Base-by-base conservation (phyloP, 2,797 vertebrate genomes). In the Hoplostethus atlanticus region DNA sequence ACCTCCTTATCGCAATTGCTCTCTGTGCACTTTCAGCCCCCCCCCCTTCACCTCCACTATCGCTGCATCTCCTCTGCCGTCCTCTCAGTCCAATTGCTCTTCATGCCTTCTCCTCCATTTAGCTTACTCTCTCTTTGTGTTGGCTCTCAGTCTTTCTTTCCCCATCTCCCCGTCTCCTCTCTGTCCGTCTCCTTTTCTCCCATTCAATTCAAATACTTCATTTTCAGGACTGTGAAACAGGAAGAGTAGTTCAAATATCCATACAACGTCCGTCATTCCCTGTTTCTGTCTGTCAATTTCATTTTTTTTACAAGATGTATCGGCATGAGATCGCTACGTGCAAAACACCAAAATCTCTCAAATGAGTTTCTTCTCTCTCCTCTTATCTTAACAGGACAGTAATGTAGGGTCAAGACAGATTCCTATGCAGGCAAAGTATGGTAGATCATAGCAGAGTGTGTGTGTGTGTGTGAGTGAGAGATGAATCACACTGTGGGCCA, bases 391-490 rank as follows among this genome's bases (percentile, higher is more conserved):
- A 44, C 8, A 44, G 7, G 11, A 11, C 8, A 9, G 11, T 44
- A 10, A 3, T 10, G 42, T 13, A 13, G 42, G 6, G 42, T 10
- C 2, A 21, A 21, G 21, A 1, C 6, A 44, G 42, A 44, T 44
- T 44, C 8, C 1, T 44, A 13, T 3, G 12, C 9, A 44, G 42
- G 42, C 7, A 3, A 7, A 10, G 9, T 4, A 7, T 44, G 42
- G 12, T 13, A 12, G 8, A 44, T 44, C 42, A 44, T 3, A 9
- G 42, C 42, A 44, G 3, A 1, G 48, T 15, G 48, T 21, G 21
- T 21, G 21, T 58, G 47, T 25, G 61, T 50, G 36, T 66, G 42
- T 58, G 69, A 16, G 40, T 64, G 40, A 9, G 25, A 17, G n/a
- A 42, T 21, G 44, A 34, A 34, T 34, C 34, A 6, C 34, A 34